phyloP scores from a whole-genome alignment of 2,888 invertebrate genomes.

The Sarcophaga variegata region DNA sequence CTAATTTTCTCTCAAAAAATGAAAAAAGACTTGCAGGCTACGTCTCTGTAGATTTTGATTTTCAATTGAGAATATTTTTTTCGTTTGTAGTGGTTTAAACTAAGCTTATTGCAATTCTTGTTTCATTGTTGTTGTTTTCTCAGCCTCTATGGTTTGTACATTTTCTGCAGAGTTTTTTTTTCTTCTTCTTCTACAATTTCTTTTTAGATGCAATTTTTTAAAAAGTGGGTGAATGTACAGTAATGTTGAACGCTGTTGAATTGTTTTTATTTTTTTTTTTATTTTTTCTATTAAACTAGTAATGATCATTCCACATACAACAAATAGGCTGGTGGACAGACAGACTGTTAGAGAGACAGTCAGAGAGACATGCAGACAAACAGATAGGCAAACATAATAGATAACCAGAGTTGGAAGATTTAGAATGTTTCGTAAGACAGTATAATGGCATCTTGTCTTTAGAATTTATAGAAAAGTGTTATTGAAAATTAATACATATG shows the following conservation, averaged over 20 bases:
- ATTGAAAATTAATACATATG: too few species aligned
- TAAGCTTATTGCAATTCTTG: constrained; percentile 48
- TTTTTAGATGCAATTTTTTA: constrained; percentile 63
- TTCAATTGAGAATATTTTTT: constrained; percentile 17
- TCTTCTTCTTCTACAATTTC: constrained; percentile 41
- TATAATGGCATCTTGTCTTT: too few species aligned
- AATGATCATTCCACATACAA: constrained; percentile 38
- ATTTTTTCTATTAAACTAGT: constrained; percentile 59
- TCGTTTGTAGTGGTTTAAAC: constrained; percentile 49
- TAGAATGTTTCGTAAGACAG: too few species aligned
- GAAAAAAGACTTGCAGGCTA: neutral
- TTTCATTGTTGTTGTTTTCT: constrained; percentile 30
- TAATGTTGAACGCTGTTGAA: constrained; percentile 75
- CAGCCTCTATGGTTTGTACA: neutral
- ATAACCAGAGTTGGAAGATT: neutral
- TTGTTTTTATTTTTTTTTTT: neutral
- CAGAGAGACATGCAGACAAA: neutral
- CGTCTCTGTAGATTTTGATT: constrained; percentile 36
- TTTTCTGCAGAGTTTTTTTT: neutral
- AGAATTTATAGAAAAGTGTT: too few species aligned
- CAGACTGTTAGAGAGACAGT: neutral
- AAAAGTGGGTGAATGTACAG: constrained; percentile 82
- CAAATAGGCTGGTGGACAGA: constrained; percentile 35
- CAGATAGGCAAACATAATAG: neutral
- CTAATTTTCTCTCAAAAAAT: too few species aligned